Conservation (phyloP, 2,113 vertebrate genomes). For the Rhinichthys klamathensis region DNA sequence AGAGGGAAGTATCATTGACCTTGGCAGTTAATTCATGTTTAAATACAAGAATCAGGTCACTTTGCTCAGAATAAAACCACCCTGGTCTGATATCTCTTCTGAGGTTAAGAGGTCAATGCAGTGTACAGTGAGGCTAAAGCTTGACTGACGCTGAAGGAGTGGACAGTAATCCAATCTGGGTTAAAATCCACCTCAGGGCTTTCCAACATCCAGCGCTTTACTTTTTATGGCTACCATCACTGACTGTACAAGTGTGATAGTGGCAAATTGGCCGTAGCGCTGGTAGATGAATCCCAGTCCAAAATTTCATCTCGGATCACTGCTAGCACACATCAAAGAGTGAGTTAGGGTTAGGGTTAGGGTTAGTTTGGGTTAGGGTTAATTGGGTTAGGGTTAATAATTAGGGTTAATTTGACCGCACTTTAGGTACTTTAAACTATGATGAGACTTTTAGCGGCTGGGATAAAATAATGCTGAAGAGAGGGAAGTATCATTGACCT, state of each 20-base stretch:
- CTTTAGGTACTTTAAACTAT: neutral
- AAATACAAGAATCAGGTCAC: neutral
- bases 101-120: constrained; percentile 29
- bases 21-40: neutral
- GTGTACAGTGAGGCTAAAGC: constrained; percentile 7
- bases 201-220: neutral
- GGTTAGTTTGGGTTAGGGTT: too few relatives aligned
- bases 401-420: neutral
- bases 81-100: neutral
- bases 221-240: constrained; percentile 28
- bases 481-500: neutral
- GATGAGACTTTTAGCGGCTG: neutral
- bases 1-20: neutral
- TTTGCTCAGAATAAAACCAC: neutral
- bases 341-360: too few relatives aligned
- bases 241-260: constrained; percentile 27
- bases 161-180: constrained; percentile 44
- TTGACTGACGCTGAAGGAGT: neutral
- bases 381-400: too few relatives aligned
- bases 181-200: constrained; percentile 42
- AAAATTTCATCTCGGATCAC: constrained; percentile 22
- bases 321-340: constrained; percentile 47
- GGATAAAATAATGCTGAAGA: neutral
- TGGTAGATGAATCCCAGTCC: neutral
- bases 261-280: neutral